Conservation (phyloP, 2,888 invertebrate genomes). For the Gasteruption jaculator region DNA sequence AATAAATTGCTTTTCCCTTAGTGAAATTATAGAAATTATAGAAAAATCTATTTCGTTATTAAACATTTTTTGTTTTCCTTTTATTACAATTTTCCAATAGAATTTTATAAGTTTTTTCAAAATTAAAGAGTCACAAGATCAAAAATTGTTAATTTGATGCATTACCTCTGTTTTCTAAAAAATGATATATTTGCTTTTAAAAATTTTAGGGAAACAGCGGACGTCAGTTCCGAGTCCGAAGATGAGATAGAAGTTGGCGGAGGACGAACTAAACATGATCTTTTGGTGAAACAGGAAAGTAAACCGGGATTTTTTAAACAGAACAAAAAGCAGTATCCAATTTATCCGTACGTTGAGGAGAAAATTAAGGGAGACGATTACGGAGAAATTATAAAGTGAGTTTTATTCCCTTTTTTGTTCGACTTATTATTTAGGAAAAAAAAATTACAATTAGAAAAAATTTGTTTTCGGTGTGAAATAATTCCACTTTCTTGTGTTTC, state of each 20-base stretch:
- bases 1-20: neutral
- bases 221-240: conserved; percentile 77
- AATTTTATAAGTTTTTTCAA: no score
- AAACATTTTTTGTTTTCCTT: no score
- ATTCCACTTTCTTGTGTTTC: no score
- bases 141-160: neutral
- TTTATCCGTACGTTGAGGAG: conserved; percentile 94
- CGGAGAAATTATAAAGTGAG: conserved; percentile 82
- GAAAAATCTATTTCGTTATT: no score
- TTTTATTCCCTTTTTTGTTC: conserved; percentile 10
- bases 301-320: conserved; percentile 80
- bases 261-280: conserved; percentile 78
- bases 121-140: no score
- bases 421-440: neutral
- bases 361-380: conserved; percentile 91
- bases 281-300: conserved; percentile 74
- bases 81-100: no score
- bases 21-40: no score
- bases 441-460: neutral
- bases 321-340: conserved; percentile 88
- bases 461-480: no score
- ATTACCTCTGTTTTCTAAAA: conserved; percentile 17
- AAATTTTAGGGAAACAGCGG: conserved; percentile 61
- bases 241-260: conserved; percentile 80
- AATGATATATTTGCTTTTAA: conserved; percentile 10